These are phyloP conservation scores for Phanerotoma sp. DNA, from an alignment of 2,888 invertebrate genomes.

Conservation along the genomic window DNA sequence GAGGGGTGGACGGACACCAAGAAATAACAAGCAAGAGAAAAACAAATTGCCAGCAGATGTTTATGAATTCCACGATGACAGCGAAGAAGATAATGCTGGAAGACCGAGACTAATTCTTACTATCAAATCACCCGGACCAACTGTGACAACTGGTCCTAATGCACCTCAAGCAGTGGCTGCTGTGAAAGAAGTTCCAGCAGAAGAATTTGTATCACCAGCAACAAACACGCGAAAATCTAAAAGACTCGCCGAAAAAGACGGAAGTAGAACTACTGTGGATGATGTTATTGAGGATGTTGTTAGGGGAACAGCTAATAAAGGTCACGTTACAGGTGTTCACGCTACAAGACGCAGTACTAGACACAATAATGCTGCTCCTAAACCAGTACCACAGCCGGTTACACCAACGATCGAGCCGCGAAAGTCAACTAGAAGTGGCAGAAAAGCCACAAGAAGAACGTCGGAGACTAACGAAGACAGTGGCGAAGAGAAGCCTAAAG, in stretches of 20 bases:
- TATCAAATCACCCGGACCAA: constrained; percentile 71
- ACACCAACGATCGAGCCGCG: constrained; percentile 52
- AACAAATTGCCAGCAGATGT: constrained; percentile 71
- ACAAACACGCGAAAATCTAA: constrained; percentile 78
- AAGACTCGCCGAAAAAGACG: constrained; percentile 76
- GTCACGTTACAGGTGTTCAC: constrained; percentile 47
- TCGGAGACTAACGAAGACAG: constrained; percentile 68
- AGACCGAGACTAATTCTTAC: constrained; percentile 79
- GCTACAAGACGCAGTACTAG: constrained; percentile 63
- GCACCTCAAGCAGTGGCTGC: constrained; percentile 56
- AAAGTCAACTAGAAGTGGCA: constrained; percentile 67
- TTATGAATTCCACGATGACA: constrained; percentile 90
- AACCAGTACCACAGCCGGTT: constrained; percentile 35
- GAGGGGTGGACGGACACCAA: constrained; percentile 57
- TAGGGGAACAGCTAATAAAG: constrained; percentile 62
- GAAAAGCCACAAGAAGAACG: constrained; percentile 65
- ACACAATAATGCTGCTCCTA: constrained; percentile 56
- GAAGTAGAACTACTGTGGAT: constrained; percentile 75
- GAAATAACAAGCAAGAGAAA: constrained; percentile 57
- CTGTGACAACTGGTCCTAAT: constrained; percentile 44
- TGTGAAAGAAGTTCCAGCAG: constrained; percentile 60
- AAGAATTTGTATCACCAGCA: constrained; percentile 67
- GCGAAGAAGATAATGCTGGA: constrained; percentile 68
- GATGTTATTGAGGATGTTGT: constrained; percentile 90
- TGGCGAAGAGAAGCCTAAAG: constrained; percentile 61